Evolutionary conservation across 53 echinoderm and acorn worm species (phyloP).

Genomic region (Holothuria scabra): DNA sequence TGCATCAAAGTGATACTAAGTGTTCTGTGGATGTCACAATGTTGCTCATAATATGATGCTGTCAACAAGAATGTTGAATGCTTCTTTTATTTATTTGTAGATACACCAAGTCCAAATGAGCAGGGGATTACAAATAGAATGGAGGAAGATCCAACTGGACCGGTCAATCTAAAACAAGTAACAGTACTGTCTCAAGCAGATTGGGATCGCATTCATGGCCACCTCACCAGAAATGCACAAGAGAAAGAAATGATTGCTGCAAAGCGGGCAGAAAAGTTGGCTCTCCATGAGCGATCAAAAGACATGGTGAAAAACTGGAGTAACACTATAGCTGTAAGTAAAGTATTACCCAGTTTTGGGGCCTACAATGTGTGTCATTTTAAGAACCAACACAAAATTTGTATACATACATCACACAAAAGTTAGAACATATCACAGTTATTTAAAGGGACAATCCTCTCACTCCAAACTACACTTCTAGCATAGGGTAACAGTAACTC

Average conservation of each 20-base stretch:
- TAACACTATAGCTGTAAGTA: constrained; percentile 97
- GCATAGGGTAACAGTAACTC: too few relatives aligned
- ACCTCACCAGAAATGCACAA: constrained; percentile 71
- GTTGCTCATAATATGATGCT: too few relatives aligned
- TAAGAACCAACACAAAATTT: too few relatives aligned
- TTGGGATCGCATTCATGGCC: constrained; percentile 88
- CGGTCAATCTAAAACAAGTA: constrained; percentile 76
- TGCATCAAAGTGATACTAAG: too few relatives aligned
- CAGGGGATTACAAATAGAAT: background rate
- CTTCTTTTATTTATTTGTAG: constrained; percentile 31
- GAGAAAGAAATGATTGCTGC: constrained; percentile 72
- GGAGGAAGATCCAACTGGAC: constrained; percentile 3
- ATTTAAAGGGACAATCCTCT: too few relatives aligned
- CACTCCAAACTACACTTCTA: too few relatives aligned
- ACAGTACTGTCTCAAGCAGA: constrained; percentile 85
- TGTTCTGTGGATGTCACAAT: too few relatives aligned
- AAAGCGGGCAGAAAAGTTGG: constrained; percentile 72
- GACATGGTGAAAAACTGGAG: constrained; percentile 99
- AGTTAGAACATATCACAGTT: too few relatives aligned
- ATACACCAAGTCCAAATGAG: constrained; percentile 47
- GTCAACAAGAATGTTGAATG: too few relatives aligned
- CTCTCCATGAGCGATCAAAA: constrained; percentile 78
- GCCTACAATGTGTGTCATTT: too few relatives aligned
- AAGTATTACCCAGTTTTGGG: too few relatives aligned
- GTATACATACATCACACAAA: too few relatives aligned